These are phyloP conservation scores for Toxotes jaculatrix DNA, from an alignment of 2,113 vertebrate species.

Conservation along the genomic window DNA sequence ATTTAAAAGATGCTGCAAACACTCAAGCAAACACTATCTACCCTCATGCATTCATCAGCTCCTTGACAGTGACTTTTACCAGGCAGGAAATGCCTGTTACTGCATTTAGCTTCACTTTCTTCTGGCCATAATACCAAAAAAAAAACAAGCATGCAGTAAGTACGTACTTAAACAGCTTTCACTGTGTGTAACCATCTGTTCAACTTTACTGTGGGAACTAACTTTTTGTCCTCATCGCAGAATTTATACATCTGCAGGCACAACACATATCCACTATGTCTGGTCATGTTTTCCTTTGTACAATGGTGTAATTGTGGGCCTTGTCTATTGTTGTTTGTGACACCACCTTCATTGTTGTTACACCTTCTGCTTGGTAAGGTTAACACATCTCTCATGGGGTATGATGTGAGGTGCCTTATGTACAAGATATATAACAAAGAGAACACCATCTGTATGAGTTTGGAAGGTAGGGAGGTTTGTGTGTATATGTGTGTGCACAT, in stretches of 20 bases:
- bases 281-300: conserved; percentile 19
- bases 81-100: conserved; percentile 15
- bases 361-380: conserved; percentile 58
- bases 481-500: conserved; percentile 30
- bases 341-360: conserved; percentile 43
- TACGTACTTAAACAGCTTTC: conserved; percentile 39
- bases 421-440: conserved; percentile 65
- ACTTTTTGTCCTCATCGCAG: conserved; percentile 42
- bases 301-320: conserved; percentile 25
- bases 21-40: conserved; percentile 12
- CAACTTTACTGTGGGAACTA: conserved; percentile 25
- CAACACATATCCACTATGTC: conserved; percentile 12
- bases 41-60: neutral
- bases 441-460: conserved; percentile 65
- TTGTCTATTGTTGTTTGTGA: conserved; percentile 43
- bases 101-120: conserved; percentile 30
- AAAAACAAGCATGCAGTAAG: conserved; percentile 28
- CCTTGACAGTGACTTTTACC: conserved; percentile 15
- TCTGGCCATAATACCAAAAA: conserved; percentile 26
- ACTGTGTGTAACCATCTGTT: conserved; percentile 55
- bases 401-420: conserved; percentile 36
- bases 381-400: conserved; percentile 54
- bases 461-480: conserved; percentile 28
- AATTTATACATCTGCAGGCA: conserved; percentile 38
- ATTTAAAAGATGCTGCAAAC: conserved; percentile 14